Percentiles rank a stretch among this genome's conserved stretches.
Conservation (phyloP, 2,888 invertebrate genomes). For the Platycnemis pennipes region DNA sequence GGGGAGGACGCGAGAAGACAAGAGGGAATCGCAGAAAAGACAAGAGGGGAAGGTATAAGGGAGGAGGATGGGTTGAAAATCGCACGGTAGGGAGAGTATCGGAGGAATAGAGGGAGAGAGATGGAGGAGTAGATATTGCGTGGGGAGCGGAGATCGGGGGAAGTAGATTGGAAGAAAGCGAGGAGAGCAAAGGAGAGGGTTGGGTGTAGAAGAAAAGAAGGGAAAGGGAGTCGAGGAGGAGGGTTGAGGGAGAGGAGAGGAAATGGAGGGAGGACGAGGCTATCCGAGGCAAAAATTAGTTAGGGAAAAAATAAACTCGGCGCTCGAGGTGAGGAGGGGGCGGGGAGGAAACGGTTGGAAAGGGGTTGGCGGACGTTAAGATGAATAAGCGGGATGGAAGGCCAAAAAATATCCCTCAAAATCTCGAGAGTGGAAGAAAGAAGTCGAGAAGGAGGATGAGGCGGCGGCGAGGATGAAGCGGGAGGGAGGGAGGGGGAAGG, state of each 20-base stretch:
- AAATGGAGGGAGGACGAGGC: background rate
- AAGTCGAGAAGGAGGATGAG: background rate
- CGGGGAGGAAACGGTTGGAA: too few relatives aligned
- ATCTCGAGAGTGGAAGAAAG: conserved; percentile 59
- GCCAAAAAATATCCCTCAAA: conserved; percentile 67
- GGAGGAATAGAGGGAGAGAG: background rate
- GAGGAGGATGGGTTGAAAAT: background rate
- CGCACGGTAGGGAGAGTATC: background rate
- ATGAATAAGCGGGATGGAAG: conserved; percentile 67
- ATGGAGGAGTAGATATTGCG: conserved; percentile 24
- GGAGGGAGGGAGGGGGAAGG: background rate
- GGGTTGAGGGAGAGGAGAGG: background rate
- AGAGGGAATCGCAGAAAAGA: background rate
- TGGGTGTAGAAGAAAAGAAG: background rate
- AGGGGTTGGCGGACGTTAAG: conserved; percentile 65
- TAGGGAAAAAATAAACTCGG: conserved; percentile 65
- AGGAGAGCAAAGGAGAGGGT: background rate
- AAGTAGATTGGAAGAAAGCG: conserved; percentile 10
- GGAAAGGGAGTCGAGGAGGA: background rate
- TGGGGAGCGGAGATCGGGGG: background rate
- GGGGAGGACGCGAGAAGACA: background rate
- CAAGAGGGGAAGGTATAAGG: background rate
- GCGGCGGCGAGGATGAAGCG: background rate
- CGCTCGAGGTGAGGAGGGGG: background rate
- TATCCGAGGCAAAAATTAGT: conserved; percentile 66